Percentiles rank a stretch among this genome's conserved stretches.
phyloP scores from a whole-genome alignment of 2,888 invertebrate species.

The Cataglyphis rosenhaueri region DNA sequence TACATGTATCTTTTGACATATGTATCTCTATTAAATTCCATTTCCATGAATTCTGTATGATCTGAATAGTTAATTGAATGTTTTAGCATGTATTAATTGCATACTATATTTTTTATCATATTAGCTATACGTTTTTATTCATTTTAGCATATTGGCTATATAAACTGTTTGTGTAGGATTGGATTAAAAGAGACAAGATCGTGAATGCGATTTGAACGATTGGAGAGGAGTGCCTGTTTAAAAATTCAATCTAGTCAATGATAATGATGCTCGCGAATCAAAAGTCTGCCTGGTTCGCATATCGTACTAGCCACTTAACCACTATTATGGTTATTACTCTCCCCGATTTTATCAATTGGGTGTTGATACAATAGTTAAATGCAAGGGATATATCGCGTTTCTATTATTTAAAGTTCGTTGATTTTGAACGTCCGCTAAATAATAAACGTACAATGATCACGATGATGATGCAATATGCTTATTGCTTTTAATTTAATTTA shows the following conservation, averaged over 20 bases:
- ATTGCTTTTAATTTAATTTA: not conserved
- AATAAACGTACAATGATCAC: not conserved
- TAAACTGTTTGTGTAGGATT: not conserved
- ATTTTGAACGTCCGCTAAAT: not conserved
- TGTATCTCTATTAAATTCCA: not conserved
- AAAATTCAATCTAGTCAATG: constrained; percentile 30
- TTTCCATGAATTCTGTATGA: not conserved
- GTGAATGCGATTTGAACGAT: constrained; percentile 16
- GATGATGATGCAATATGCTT: not conserved
- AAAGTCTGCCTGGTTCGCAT: not conserved
- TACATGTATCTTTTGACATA: not conserved
- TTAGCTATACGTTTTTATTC: not conserved
- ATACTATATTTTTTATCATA: not conserved
- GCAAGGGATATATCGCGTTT: not conserved
- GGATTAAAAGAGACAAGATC: not conserved
- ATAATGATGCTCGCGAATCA: constrained; percentile 28
- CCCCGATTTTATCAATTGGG: constrained; percentile 23
- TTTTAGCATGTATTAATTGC: not conserved
- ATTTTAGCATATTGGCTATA: not conserved
- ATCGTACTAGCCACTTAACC: constrained; percentile 49
- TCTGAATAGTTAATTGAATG: not conserved
- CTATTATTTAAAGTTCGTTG: not conserved
- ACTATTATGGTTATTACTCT: constrained; percentile 40
- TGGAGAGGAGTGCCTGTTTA: constrained; percentile 35
- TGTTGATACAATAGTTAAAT: constrained; percentile 6